A percentile compares a stretch with the other conserved stretches of the same genome.
Evolutionary conservation across 1,140 invertebrate species (phyloP).

Genomic region (Stegodyphus mimosarum): DNA sequence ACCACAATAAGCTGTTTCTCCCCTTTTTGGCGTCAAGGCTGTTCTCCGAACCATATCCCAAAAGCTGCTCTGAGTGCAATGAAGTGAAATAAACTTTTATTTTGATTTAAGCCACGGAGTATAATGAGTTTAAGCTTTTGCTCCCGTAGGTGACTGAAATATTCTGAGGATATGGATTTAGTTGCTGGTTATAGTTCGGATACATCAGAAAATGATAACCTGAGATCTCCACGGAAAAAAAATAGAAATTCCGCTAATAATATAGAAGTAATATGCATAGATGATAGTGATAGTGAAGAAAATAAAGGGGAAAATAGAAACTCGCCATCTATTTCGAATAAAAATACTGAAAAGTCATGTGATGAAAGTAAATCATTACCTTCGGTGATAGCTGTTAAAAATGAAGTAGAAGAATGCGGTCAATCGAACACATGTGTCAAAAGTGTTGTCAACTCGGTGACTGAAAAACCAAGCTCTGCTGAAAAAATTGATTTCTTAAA

Average conservation of each 20-base stretch:
- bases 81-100: no score
- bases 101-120: no score
- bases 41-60: no score
- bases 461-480: background rate
- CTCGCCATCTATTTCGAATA: background rate
- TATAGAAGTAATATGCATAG: background rate
- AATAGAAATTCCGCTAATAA: background rate
- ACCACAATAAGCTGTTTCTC: no score
- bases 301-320: background rate
- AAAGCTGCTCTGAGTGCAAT: no score
- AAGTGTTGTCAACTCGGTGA: background rate
- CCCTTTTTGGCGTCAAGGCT: no score
- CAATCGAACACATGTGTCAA: background rate
- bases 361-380: background rate
- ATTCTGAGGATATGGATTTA: constrained; percentile 15
- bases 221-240: background rate
- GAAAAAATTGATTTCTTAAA: constrained; percentile 12
- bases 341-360: background rate
- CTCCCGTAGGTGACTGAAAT: background rate
- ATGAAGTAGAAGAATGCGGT: background rate
- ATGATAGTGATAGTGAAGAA: background rate
- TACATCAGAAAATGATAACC: background rate
- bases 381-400: background rate
- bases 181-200: constrained; percentile 11
- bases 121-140: background rate